Evolutionary conservation across 2,888 invertebrate species (phyloP), one percentile per base, ranked within the genome.

Genomic region (Podotricha telesiphe): DNA sequence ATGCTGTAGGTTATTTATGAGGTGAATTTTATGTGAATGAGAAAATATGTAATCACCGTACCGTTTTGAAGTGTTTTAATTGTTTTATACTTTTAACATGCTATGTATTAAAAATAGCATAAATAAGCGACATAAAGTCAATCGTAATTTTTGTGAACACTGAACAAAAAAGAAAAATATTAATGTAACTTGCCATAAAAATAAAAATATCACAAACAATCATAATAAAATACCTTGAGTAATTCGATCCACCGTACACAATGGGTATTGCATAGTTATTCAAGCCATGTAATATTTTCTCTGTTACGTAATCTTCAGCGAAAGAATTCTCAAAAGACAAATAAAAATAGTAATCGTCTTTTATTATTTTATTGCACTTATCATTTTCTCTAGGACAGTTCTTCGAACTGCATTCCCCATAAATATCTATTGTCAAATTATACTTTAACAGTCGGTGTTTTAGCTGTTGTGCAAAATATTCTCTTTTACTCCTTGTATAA

Each of bases 221-320:
- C 19, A 40, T 17, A 22, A 51, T 50, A 59, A 50, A 58, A 22
- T 76, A 88, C 89, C 89, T 86, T 7, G 86, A 81, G 69, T 89
- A 89, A 69, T 89, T 85, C 22, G 89, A 87, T 2, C 79, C 86
- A 3, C 89, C 89, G 65, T 78, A 89, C 0, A 89, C 88, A 40
- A 89, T 78, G 1, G 89, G 89, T 2, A 89, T 76, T 0, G 84
- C 78, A 48, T 83, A 78, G 71, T 87, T 77, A 37, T 83, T 75
- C 45, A 89, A 77, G 1, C 82, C 81, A 45, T 79, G 71, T 20
- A 88, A 70, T 65, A 89, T 61, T 72, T 89, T 89, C 72, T 89
- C 89, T 2, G 89, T 88, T 20, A 79, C 82, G 61, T 87, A 88
- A 72, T 88, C 87, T 68, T 86, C 83, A 72, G 81, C 80, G 34